Evolutionary conservation across 2,888 invertebrate genomes (phyloP).

Genomic region (Volucella inflata): DNA sequence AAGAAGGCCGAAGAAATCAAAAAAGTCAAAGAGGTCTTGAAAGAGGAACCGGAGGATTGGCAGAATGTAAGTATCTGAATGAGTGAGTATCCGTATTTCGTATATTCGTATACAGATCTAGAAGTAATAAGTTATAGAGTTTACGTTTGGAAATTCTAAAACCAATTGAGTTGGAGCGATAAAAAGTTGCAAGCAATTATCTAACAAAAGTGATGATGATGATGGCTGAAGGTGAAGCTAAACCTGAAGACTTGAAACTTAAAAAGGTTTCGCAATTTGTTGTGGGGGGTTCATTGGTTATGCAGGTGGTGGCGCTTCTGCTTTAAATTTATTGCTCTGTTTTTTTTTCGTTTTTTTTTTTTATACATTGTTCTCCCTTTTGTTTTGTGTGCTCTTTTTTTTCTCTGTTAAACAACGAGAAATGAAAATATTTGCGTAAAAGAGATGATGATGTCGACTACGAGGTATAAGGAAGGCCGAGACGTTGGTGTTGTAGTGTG

Average conservation of each 20-base stretch:
- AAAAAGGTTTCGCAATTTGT: conserved; percentile 41
- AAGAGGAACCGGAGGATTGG: conserved; percentile 95
- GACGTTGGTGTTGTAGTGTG: not conserved
- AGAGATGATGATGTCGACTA: conserved; percentile 28
- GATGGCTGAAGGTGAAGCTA: conserved; percentile 13
- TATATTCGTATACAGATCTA: too few species aligned
- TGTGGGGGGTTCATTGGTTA: conserved; percentile 55
- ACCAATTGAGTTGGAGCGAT: not conserved
- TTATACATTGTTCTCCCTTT: not conserved
- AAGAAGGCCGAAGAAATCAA: conserved; percentile 93
- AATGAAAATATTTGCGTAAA: conserved; percentile 63
- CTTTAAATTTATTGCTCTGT: conserved; percentile 53
- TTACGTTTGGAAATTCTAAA: too few species aligned
- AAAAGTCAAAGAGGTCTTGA: conserved; percentile 90
- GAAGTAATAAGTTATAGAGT: too few species aligned
- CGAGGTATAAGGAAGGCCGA: not conserved
- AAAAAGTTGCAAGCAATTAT: conserved; percentile 48
- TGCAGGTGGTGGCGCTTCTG: conserved; percentile 69
- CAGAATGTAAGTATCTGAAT: conserved; percentile 89
- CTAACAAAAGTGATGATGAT: conserved; percentile 34
- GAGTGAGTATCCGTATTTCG: not conserved
- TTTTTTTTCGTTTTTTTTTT: conserved; percentile 10
- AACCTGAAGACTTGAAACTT: conserved; percentile 4
- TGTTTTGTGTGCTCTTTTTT: conserved; percentile 4
- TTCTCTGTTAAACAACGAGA: conserved; percentile 19